phyloP scores from a whole-genome alignment of 2,888 invertebrate species.

The Brachylomia viminalis region DNA sequence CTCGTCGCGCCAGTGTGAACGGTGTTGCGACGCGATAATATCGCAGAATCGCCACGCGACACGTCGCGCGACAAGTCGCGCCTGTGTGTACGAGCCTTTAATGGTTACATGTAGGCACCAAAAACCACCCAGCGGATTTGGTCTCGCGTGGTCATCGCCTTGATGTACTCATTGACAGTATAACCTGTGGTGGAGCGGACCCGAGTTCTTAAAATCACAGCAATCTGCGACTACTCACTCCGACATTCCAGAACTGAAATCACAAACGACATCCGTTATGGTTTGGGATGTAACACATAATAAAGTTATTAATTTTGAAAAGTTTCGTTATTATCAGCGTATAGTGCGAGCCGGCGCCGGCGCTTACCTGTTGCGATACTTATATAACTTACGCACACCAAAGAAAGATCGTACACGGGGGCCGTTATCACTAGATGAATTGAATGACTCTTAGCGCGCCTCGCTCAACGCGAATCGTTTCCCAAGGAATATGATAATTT shows the following conservation, averaged over 20 bases:
- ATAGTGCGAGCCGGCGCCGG: background rate
- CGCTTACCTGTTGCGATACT: conserved; percentile 1
- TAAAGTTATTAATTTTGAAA: conserved; percentile 2
- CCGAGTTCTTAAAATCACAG: background rate
- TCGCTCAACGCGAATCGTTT: background rate
- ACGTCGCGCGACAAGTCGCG: too few relatives aligned
- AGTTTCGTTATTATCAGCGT: background rate
- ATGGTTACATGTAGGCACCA: conserved; percentile 3
- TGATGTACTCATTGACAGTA: background rate
- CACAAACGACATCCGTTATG: background rate
- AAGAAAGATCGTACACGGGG: background rate
- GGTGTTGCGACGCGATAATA: too few relatives aligned
- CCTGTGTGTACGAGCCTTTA: too few relatives aligned
- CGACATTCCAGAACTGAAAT: background rate
- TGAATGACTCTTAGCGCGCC: background rate
- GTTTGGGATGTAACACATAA: background rate
- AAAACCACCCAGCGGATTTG: background rate
- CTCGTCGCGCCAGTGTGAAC: too few relatives aligned
- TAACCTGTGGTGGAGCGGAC: background rate
- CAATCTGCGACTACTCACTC: background rate
- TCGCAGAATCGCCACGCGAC: too few relatives aligned
- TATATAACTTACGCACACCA: background rate
- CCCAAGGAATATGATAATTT: background rate
- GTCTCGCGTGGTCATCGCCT: conserved; percentile 1
- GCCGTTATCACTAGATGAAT: background rate